These are phyloP conservation scores for Kryphioiulus occultus DNA, from an alignment of 2,888 invertebrate species.

Conservation along the genomic window DNA sequence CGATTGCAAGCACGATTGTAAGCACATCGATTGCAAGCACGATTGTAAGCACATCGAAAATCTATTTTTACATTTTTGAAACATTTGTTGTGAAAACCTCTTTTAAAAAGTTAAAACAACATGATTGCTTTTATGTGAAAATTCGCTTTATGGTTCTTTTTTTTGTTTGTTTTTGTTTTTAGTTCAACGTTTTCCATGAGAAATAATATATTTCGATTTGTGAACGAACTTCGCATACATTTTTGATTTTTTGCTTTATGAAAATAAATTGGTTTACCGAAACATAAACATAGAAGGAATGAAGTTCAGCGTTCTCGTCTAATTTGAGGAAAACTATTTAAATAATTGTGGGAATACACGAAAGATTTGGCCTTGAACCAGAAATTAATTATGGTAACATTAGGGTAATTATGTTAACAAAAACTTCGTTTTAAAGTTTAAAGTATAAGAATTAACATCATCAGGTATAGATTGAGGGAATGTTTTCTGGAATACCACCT, in stretches of 20 bases:
- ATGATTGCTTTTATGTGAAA: neutral
- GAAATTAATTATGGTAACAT: too few species aligned
- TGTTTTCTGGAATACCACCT: too few species aligned
- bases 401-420: too few species aligned
- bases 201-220: neutral
- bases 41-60: too few species aligned
- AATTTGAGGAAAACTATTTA: neutral
- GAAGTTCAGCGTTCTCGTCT: neutral
- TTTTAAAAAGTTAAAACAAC: neutral
- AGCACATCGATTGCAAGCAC: too few species aligned
- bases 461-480: too few species aligned
- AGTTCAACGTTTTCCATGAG: neutral
- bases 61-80: neutral
- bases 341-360: neutral
- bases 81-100: neutral
- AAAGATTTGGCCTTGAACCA: too few species aligned
- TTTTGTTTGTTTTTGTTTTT: neutral
- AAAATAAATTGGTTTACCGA: too few species aligned
- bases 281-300: neutral
- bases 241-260: neutral
- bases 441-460: too few species aligned
- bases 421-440: too few species aligned
- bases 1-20: too few species aligned
- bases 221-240: neutral
- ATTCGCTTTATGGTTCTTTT: neutral